phyloP scores from a whole-genome alignment of 1,140 invertebrate species.

The Diorhabda carinulata region DNA sequence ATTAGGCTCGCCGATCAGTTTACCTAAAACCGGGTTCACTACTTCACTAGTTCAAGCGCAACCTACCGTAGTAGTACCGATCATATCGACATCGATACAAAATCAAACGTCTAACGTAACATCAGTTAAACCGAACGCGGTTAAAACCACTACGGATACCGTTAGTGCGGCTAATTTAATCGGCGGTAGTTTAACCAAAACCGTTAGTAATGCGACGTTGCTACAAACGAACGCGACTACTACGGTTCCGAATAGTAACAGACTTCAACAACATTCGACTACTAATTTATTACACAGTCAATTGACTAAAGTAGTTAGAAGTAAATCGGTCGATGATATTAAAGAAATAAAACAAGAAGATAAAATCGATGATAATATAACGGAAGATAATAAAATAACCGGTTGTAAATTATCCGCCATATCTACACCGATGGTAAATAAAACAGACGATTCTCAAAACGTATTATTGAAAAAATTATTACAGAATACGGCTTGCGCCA shows the following conservation, averaged over 20 bases:
- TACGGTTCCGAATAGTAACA: conserved; percentile 13
- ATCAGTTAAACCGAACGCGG: conserved; percentile 26
- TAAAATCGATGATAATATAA: conserved; percentile 14
- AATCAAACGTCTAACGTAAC: conserved; percentile 32
- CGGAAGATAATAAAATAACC: conserved; percentile 27
- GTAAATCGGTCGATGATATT: conserved; percentile 31
- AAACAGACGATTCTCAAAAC: conserved; percentile 79
- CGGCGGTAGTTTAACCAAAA: conserved; percentile 34
- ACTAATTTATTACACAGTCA: conserved; percentile 53
- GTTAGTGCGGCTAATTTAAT: conserved; percentile 46
- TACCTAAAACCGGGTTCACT: conserved; percentile 36
- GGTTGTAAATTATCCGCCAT: conserved; percentile 43
- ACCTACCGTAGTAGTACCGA: conserved; percentile 48
- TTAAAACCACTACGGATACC: conserved; percentile 40
- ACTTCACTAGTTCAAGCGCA: conserved; percentile 47
- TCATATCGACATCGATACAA: conserved; percentile 45
- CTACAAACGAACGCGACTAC: conserved; percentile 35
- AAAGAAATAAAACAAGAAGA: conserved; percentile 33
- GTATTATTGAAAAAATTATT: conserved; percentile 85
- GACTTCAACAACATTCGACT: conserved; percentile 32
- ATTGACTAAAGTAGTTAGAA: conserved; percentile 46
- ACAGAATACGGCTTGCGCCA: conserved; percentile 74
- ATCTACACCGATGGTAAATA: conserved; percentile 28
- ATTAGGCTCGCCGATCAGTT: conserved; percentile 39
- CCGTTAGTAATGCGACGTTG: conserved; percentile 35